phyloP scores from a whole-genome alignment of 2,113 vertebrate species.

The Catharus fuscescens region DNA sequence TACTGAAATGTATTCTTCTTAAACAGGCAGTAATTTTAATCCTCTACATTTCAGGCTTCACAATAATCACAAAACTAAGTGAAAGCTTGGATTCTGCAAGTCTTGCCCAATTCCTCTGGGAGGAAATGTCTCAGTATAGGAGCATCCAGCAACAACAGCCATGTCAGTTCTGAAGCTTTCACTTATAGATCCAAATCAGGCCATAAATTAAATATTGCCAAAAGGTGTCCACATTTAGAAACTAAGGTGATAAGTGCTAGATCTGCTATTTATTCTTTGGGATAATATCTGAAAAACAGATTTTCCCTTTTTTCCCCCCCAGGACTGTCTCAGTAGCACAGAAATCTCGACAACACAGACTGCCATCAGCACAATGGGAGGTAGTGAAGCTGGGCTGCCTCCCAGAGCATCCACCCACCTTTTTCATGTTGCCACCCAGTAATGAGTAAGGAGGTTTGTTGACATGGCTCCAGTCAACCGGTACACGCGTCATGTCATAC shows the following conservation, averaged over 20 bases:
- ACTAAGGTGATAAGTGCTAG: background rate
- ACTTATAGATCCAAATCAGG: background rate
- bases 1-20: background rate
- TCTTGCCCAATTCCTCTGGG: background rate
- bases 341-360: background rate
- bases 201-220: background rate
- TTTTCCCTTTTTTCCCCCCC: fast-evolving
- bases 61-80: background rate
- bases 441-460: conserved; percentile 90
- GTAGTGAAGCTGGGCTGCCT: background rate
- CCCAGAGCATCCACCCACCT: conserved; percentile 70
- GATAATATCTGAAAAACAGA: background rate
- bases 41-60: background rate
- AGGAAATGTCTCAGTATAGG: background rate
- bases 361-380: background rate
- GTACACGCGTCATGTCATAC: conserved; percentile 86
- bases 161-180: background rate
- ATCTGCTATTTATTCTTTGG: background rate
- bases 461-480: conserved; percentile 87
- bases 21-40: background rate
- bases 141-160: background rate
- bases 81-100: background rate
- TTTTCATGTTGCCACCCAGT: conserved; percentile 93
- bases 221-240: background rate
- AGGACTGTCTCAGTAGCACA: background rate